phyloP scores from a whole-genome alignment of 1,140 invertebrate genomes.

The Caerostris extrusa region DNA sequence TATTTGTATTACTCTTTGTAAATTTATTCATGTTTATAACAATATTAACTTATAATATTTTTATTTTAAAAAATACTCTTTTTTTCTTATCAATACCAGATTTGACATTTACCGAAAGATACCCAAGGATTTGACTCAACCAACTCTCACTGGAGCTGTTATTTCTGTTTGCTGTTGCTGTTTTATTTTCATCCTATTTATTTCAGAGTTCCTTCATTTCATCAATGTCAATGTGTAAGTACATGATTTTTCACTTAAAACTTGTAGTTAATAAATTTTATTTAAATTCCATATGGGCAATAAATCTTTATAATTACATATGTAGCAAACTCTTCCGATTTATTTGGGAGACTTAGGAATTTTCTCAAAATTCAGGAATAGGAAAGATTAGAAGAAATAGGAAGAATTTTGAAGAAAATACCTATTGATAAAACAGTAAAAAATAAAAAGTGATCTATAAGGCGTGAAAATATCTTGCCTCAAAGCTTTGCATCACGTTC shows the following conservation, averaged over 20 bases:
- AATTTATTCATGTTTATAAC: background rate
- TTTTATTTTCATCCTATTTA: slow-evolving; percentile 84
- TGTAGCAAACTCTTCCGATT: no score
- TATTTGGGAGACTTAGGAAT: no score
- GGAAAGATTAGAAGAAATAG: no score
- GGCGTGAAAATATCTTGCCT: no score
- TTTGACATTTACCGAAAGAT: slow-evolving; percentile 86
- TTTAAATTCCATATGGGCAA: background rate
- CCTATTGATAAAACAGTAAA: no score
- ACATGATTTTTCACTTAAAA: background rate
- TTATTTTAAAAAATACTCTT: no score
- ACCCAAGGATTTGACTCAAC: slow-evolving; percentile 86
- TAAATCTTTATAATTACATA: no score
- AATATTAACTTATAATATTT: no score
- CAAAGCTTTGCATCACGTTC: no score
- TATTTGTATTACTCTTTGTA: background rate
- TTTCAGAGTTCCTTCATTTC: slow-evolving; percentile 84
- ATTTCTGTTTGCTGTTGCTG: slow-evolving; percentile 85
- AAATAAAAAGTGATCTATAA: no score
- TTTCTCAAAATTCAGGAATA: no score
- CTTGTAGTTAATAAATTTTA: background rate
- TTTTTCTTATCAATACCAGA: slow-evolving; percentile 80
- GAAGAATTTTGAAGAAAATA: no score
- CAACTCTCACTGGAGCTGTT: slow-evolving; percentile 85
- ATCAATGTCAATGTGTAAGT: slow-evolving; percentile 85